Base-by-base conservation (phyloP, 1,140 invertebrate genomes). In the Pseudoatta argentina region DNA sequence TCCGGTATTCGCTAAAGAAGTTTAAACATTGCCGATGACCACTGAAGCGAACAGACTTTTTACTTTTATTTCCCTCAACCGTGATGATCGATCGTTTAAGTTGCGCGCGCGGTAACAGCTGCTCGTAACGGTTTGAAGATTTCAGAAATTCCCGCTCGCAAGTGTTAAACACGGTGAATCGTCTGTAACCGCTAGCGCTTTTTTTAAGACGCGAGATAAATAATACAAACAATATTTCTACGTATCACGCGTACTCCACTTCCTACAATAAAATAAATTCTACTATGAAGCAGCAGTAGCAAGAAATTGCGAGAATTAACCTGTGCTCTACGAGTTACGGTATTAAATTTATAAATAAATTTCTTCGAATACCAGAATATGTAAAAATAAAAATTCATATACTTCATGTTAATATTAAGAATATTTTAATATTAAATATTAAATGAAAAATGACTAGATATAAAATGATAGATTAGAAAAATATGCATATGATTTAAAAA, bases 101-200 rank as follows among this genome's bases (percentile, higher is more conserved):
- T 81, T 51, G 78, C 78, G 76, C 44, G 5, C 73, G 76, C 24
- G 44, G 78, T 72, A 81, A 81, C 78, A 81, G 78, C 78, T 81
- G 78, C 78, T 81, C 66, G 66, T 81, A 81, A 81, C 78, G 78
- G 66, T 81, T 21, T 51, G 12, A 44, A 81, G 66, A 81, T 81
- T 72, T 81, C 30, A 81, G 78, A 69, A 81, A 72, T 81, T 81
- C 78, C 39, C 66, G 66, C 55, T 30, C 30, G 51, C 30, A 27
- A 64, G 24, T 48, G 78, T 81, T 81, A 81, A 81, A 10, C 51
- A 48, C 34, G 21, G 51, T 59, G 53, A 81, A 81, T 72, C 66
- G 21, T 21, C 21, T 72, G 78, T 27, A 16, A 21, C 77, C 66
- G 34, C 55, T 34, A 71, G 16, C 48, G 34, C 39, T 57, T 69